Evolutionary conservation across 2,888 invertebrate genomes (phyloP).

Genomic region (Hydropsyche betteni): DNA sequence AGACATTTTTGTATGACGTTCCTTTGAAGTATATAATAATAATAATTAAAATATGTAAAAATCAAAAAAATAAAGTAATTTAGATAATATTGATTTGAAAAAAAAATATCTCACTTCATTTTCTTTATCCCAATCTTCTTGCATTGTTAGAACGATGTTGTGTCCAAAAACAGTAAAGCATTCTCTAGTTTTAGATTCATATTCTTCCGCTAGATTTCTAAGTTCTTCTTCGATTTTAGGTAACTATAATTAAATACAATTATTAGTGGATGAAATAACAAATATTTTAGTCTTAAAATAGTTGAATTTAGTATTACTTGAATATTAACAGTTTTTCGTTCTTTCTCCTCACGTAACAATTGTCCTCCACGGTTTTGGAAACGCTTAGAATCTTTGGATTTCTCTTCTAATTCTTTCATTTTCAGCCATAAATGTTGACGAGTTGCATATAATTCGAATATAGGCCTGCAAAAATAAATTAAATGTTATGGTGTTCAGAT

Average conservation of each 20-base stretch:
- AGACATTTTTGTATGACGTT: slow-evolving; percentile 64
- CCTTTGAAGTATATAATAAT: slow-evolving; percentile 55
- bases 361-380: slow-evolving; percentile 90
- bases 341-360: slow-evolving; percentile 85
- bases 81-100: background rate
- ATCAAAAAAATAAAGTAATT: background rate
- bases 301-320: slow-evolving; percentile 43
- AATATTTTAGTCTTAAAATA: background rate
- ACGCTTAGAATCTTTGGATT: slow-evolving; percentile 81
- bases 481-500: slow-evolving; percentile 25
- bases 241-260: slow-evolving; percentile 60
- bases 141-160: slow-evolving; percentile 69
- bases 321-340: slow-evolving; percentile 72
- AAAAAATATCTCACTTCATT: slow-evolving; percentile 61
- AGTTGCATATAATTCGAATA: slow-evolving; percentile 72
- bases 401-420: slow-evolving; percentile 78
- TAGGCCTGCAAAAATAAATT: slow-evolving; percentile 60
- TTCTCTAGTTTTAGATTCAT: slow-evolving; percentile 64
- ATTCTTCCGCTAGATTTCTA: slow-evolving; percentile 64
- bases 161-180: slow-evolving; percentile 72
- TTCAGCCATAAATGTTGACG: slow-evolving; percentile 78
- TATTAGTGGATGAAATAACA: too few species aligned
- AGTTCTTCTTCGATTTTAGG: slow-evolving; percentile 79
- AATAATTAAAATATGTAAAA: background rate
- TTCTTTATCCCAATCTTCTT: slow-evolving; percentile 69